Evolutionary conservation across 2,113 vertebrate species (phyloP).

Genomic region (Proterorhinus semilunaris): DNA sequence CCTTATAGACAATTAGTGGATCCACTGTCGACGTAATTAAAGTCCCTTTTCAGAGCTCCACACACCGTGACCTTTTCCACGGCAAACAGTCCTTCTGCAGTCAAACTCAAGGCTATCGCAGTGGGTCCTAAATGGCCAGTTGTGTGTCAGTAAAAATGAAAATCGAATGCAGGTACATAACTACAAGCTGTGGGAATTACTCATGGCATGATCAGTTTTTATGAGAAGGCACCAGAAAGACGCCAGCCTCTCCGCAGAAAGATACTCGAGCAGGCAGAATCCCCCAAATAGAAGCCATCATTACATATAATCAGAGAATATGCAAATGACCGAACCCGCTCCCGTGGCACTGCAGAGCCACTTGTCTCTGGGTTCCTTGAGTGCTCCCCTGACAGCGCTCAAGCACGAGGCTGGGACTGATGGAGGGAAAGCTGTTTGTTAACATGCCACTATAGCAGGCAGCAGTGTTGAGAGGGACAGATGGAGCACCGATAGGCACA

Average conservation of each 20-base stretch:
- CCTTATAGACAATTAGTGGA: conserved; percentile 48
- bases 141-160: conserved; percentile 29
- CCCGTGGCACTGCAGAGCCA: conserved; percentile 46
- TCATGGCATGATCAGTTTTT: conserved; percentile 16
- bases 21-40: conserved; percentile 61
- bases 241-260: conserved; percentile 33
- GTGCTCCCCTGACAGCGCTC: conserved; percentile 54
- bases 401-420: conserved; percentile 46
- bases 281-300: conserved; percentile 57
- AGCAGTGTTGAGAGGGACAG: conserved; percentile 53
- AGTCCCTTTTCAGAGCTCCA: conserved; percentile 44
- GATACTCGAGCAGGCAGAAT: conserved; percentile 46
- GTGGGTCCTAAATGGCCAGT: conserved; percentile 38
- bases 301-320: conserved; percentile 60
- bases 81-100: conserved; percentile 61
- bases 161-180: conserved; percentile 15
- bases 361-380: conserved; percentile 44
- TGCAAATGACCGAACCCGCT: conserved; percentile 52
- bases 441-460: conserved; percentile 53
- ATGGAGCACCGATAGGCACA: conserved; percentile 42
- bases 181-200: not conserved
- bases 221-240: conserved; percentile 18
- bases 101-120: conserved; percentile 33
- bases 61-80: conserved; percentile 63
- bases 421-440: conserved; percentile 60